Evolutionary conservation across 2,797 vertebrate genomes (phyloP), one percentile per base, ranked within the genome.

Genomic region (Antrozous pallidus): DNA sequence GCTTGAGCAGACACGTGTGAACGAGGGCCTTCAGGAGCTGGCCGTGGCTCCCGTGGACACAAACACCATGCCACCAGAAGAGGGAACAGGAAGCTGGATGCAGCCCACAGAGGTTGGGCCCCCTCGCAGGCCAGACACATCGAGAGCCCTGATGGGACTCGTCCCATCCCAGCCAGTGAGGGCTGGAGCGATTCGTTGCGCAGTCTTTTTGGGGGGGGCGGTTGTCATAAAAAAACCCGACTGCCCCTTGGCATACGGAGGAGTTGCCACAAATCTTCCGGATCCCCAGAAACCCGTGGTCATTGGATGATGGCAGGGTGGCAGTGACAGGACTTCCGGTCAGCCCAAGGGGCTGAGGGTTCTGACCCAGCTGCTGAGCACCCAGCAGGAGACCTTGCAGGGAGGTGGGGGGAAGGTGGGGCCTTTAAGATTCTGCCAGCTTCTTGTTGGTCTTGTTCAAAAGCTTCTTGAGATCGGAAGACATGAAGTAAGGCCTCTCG

Each of bases 401-500:
- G 58, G 47, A 51, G 31, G 47, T 5, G 45, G 47, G 20, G 20
- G 71, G 26, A 20, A 38, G 92, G 47, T 14, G 1, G 26, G 9
- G 77, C 49, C 65, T 67, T 75, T 95, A 98, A 2, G 96, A 93
- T 0, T 97, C 98, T 0, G 26, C 33, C 49, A 56, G 95, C 33
- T 87, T 92, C 74, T 98, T 98, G 96, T 99, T 98, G 6, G 98
- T 99, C 95, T 99, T 99, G 87, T 99, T 99, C 93, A 99, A 97
- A 86, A 99, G 97, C 75, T 94, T 97, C 95, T 99, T 98, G 90
- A 99, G 98, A 56, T 97, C 91, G 94, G 98, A 97, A 0, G 99
- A 99, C 99, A 99, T 99, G 97, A 99, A 99, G 96, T 99, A 99
- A 0, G 99, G 99, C 96, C 98, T 99, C 58, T 99, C 99, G 0